Base-by-base conservation (phyloP, 2,888 invertebrate species). In the Heliconius sara region DNA sequence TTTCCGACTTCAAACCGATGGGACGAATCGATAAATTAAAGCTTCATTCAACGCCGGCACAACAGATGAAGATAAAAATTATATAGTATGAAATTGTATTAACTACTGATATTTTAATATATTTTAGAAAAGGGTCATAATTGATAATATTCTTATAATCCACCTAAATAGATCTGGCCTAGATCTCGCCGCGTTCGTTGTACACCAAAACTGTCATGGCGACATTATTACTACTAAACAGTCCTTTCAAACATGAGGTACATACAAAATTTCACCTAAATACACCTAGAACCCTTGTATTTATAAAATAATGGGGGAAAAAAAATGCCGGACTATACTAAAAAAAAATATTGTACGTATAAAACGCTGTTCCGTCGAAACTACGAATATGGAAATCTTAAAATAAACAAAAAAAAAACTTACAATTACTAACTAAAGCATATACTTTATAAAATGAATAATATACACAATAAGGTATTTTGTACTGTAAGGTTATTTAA, bases 361-460 rank as follows among this genome's bases (percentile, higher is more conserved):
- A 85, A 86, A 85, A 88, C 34, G 88, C 88, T 90, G 88, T 88
- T 89, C 85, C 84, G 81, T 84, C 82, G 83, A 83, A 78, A 86
- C 85, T 87, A 88, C 87, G 85, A 88, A 87, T 87, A 88, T 87
- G 85, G 87, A 68, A 86, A 87, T 87, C 85, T 87, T 88, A 89
- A 86, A 84, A 84, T 83, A 85, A 68, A 68, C 68, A 68, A 39
- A 85, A 87, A 87, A 65, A 78, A 80, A 76, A 75, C 89, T 88
- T 89, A 88, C 87, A 87, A 87, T 87, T 79, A 85, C 94, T 95
- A 95, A 92, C 93, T 95, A 95, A 95, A 95, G 95, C 95, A 95
- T 93, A 92, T 87, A 88, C 89, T 90, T 83, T 85, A 91, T 91
- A 89, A 73, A 88, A 91, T 91, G 91, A 92, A 90, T 89, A 92